A percentile compares a stretch with the other conserved stretches of the same genome.
These are phyloP conservation scores for Chelonus formosanus DNA, from an alignment of 2,888 invertebrate species.

Conservation along the genomic window DNA sequence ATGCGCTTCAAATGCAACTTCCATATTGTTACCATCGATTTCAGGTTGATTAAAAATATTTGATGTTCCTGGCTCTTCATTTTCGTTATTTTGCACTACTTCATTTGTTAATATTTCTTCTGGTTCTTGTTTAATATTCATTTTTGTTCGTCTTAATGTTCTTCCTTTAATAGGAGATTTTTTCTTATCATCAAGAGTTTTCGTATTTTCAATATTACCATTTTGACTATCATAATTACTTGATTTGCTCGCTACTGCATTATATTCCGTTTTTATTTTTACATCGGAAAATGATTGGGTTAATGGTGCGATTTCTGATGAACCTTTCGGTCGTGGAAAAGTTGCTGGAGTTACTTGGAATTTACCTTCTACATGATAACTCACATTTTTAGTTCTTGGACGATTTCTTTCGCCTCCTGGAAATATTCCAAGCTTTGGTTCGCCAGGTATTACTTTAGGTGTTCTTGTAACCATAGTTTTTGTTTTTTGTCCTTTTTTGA, in stretches of 20 bases:
- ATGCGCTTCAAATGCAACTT: constrained; percentile 57
- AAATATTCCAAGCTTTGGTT: constrained; percentile 61
- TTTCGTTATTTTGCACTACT: constrained; percentile 43
- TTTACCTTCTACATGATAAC: constrained; percentile 69
- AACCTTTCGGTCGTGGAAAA: constrained; percentile 63
- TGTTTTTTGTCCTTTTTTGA: constrained; percentile 69
- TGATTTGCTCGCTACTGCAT: constrained; percentile 40
- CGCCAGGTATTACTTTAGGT: constrained; percentile 62
- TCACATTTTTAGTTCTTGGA: constrained; percentile 74
- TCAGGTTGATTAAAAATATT: constrained; percentile 11
- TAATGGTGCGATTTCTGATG: constrained; percentile 27
- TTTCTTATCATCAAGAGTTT: constrained; percentile 19
- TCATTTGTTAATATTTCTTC: constrained; percentile 27
- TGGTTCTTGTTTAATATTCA: constrained; percentile 29
- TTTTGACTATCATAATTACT: constrained; percentile 57
- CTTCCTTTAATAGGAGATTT: constrained; percentile 3
- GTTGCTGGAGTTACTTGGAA: constrained; percentile 68
- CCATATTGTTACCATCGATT: constrained; percentile 45
- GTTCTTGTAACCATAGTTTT: constrained; percentile 70
- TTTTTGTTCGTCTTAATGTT: neutral
- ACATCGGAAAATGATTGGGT: neutral
- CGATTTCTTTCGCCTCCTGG: constrained; percentile 65
- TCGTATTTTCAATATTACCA: constrained; percentile 43
- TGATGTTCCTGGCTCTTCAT: constrained; percentile 41
- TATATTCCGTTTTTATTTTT: constrained; percentile 42